phyloP scores from a whole-genome alignment of 2,113 vertebrate genomes.

The Megalops atlanticus region DNA sequence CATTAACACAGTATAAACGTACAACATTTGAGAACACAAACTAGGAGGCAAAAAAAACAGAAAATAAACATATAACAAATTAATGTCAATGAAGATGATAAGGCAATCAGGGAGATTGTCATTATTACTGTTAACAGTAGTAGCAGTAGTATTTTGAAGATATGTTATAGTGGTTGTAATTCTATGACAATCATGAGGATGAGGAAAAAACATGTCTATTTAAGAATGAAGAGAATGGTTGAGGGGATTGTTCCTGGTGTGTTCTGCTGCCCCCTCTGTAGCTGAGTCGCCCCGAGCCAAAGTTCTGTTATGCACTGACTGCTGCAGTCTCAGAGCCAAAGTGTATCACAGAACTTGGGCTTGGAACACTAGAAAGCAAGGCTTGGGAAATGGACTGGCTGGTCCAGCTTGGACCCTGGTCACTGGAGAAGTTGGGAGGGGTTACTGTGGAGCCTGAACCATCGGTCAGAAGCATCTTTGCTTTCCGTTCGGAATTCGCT shows the following conservation, averaged over 20 bases:
- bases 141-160: no score
- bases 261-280: neutral
- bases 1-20: no score
- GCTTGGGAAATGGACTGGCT: neutral
- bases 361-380: constrained; percentile 22
- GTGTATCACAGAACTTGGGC: constrained; percentile 86
- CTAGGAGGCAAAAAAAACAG: no score
- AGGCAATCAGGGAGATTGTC: neutral
- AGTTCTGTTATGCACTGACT: constrained; percentile 89
- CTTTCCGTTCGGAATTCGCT: neutral
- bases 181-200: neutral
- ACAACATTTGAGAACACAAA: no score
- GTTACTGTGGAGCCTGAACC: neutral
- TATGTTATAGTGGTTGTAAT: no score
- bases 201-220: neutral
- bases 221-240: neutral
- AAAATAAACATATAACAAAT: neutral
- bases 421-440: neutral
- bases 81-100: neutral
- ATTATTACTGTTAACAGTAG: neutral
- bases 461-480: neutral
- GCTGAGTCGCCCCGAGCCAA: constrained; percentile 63
- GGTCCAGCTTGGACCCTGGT: neutral
- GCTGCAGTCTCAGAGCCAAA: constrained; percentile 75
- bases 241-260: neutral